Percentiles rank a stretch among this genome's conserved stretches.
Evolutionary conservation across 2,113 vertebrate species (phyloP).

Genomic region (Sturnus vulgaris): DNA sequence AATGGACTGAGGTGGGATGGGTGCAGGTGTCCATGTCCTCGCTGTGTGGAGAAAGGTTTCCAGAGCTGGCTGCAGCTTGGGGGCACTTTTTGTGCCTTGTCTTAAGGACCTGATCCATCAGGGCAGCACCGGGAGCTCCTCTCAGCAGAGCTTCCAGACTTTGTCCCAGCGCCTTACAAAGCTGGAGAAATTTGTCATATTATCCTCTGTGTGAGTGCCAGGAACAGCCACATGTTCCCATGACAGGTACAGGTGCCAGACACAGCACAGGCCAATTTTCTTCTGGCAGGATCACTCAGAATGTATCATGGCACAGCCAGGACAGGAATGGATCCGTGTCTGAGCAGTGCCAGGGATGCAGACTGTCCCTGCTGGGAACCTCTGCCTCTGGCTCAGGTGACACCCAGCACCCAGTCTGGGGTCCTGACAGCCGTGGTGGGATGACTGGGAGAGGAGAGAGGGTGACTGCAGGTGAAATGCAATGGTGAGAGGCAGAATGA

Average conservation of each 20-base stretch:
- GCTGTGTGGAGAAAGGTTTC: not conserved
- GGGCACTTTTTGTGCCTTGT: not conserved
- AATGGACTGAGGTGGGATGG: not conserved
- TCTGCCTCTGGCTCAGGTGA: not conserved
- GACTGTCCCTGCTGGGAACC: not conserved
- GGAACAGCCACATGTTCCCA: not conserved
- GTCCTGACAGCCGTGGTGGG: fast-evolving
- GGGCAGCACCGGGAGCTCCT: not conserved
- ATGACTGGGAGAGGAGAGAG: not conserved
- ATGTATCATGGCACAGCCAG: not conserved
- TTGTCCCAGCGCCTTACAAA: not conserved
- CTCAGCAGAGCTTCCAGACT: not conserved
- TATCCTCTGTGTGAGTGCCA: not conserved
- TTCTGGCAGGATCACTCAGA: not conserved
- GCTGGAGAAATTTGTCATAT: not conserved
- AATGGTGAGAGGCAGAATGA: not conserved
- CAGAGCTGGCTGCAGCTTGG: not conserved
- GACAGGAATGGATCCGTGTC: not conserved
- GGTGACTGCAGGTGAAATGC: not conserved
- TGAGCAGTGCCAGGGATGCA: not conserved
- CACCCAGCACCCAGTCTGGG: not conserved
- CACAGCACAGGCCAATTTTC: not conserved
- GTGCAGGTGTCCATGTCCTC: fast-evolving
- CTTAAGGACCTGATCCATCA: not conserved
- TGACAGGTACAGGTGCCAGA: not conserved